Conservation (phyloP, 2,888 invertebrate species). For the Andrena minutula region DNA sequence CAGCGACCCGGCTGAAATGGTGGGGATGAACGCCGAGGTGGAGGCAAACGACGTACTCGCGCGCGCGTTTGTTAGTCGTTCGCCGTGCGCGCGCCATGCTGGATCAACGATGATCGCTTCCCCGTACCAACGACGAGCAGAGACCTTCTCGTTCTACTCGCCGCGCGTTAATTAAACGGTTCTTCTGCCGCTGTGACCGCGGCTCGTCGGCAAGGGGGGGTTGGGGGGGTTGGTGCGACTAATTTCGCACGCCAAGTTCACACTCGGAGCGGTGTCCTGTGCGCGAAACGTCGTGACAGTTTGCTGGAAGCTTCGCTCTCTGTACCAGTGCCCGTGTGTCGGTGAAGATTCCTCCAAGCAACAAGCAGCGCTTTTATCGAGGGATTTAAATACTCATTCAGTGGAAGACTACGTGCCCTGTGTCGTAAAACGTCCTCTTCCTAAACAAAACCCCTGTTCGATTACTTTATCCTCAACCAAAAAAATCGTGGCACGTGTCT, state of each 20-base stretch:
- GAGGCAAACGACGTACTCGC: constrained; percentile 68
- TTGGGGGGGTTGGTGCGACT: neutral
- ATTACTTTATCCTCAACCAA: too few relatives aligned
- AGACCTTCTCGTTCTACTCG: constrained; percentile 6
- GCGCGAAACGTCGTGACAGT: neutral
- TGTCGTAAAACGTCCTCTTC: too few relatives aligned
- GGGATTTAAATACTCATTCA: too few relatives aligned
- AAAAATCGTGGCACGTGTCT: too few relatives aligned
- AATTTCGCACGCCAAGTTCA: neutral
- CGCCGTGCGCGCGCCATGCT: constrained; percentile 79
- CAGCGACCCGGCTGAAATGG: constrained; percentile 41
- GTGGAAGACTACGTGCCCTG: too few relatives aligned
- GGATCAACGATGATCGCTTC: constrained; percentile 35
- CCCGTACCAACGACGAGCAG: neutral
- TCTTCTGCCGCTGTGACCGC: constrained; percentile 16
- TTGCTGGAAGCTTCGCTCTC: neutral
- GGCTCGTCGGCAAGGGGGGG: constrained; percentile 31
- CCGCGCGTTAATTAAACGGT: constrained; percentile 25
- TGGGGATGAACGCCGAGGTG: constrained; percentile 58
- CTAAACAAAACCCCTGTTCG: too few relatives aligned
- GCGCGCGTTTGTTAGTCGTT: constrained; percentile 77
- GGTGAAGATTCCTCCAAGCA: neutral
- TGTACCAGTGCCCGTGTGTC: neutral
- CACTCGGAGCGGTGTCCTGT: neutral
- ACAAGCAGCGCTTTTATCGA: too few relatives aligned